Evolutionary conservation across 2,888 invertebrate genomes (phyloP), one percentile per base, ranked within the genome.

Genomic region (Drosophila kanekoi): DNA sequence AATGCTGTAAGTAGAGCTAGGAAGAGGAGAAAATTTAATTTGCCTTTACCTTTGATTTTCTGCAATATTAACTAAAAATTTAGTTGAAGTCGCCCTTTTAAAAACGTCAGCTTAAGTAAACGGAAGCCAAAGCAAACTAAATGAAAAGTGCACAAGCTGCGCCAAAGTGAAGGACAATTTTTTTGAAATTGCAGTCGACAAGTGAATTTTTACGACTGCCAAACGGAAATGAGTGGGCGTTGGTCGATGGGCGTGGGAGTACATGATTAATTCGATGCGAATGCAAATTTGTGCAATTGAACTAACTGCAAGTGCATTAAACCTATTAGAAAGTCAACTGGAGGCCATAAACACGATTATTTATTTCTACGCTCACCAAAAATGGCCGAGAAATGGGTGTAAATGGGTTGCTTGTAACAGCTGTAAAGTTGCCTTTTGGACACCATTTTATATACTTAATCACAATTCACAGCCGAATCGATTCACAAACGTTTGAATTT

Each of bases 41-140:
- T 79, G 28, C 18, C 33, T 45, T 54, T 58, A 32, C 47, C 63
- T 80, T 83, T 86, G 67, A 67, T 72, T 80, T 57, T 45, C 45
- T 56, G 48, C 52, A 66, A 63, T 35, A 63, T 76, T 76, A 63
- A 71, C 47, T 58, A 56, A 52, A 62, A 76, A 56, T 68, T 48
- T 54, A 57, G 61, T 62, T 60, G 16, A 16, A 10, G 41, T 33
- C 18, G 18, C 13, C 45, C 41, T 52, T 64, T 43, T 51, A 43
- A 32, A 60, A 57, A 69, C 68, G 60, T 64, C 64, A 77, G 51
- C 71, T 69, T 41, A 45, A 38, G 14, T 28, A 32, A 72, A 60
- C 47, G 72, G 64, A 72, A 65, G 69, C 64, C 54, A 51, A 57
- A 48, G 47, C 45, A 70, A 72, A 64, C 47, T 43, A 65, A 74